Evolutionary conservation across 2,888 invertebrate species (phyloP), one percentile per base, ranked within the genome.

Genomic region (Drosophila rellima): DNA sequence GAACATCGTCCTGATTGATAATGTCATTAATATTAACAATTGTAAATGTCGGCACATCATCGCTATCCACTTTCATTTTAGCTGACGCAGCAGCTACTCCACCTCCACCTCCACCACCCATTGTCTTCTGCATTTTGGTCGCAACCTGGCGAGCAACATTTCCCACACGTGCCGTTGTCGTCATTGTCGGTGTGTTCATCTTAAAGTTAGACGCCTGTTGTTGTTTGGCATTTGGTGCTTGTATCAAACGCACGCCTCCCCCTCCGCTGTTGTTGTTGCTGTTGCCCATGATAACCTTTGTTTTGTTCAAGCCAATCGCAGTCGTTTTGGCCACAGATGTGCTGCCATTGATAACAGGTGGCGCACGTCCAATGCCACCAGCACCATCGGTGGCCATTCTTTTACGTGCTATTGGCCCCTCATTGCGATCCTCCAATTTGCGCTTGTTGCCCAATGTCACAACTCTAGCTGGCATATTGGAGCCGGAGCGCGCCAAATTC

Each of bases 21-120:
- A 92, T 92, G 63, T 92, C 92, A 67, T 92, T 90, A 10, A 92
- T 92, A 61, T 92, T 92, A 7, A 92, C 92, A 54, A 92, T 92
- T 23, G 92, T 92, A 57, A 92, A 92, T 8, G 92, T 92, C n/a
- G 92, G 92, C 90, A 91, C 91, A 52, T 92, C 92, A 52, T 92
- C 92, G 11, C 37, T 44, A 2, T 56, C 62, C 0, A 18, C 13
- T 13, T 47, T 62, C 18, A 61, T 18, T 17, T 31, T 44, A 15
- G 48, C 29, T 8, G 54, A 18, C 6, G 35, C 61, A 7, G 11
- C 45, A 4, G 4, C 45, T 8, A 17, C n/a, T 13, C 17, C 40
- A 13, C 55, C 52, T 0, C 18, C 10, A 3, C 13, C 40, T 20
- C 55, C 52, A 0, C 15, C 37, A 6, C 42, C 33, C 26, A 42